phyloP scores from a whole-genome alignment of 1,140 invertebrate species.

The Temnothorax longispinosus region DNA sequence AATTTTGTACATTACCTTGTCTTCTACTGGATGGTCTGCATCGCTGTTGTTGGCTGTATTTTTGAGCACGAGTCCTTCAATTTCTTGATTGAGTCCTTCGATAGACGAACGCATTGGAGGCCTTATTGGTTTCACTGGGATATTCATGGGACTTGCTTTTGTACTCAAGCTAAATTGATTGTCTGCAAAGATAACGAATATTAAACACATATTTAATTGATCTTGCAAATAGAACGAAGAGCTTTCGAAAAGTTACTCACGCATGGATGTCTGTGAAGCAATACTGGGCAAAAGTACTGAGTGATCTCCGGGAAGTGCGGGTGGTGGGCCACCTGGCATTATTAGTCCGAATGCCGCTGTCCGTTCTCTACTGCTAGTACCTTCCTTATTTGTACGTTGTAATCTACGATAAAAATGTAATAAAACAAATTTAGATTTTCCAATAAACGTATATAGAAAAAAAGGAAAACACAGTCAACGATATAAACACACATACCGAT shows the following conservation, averaged over 20 bases:
- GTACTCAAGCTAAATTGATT: conserved; percentile 84
- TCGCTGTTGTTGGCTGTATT: conserved; percentile 81
- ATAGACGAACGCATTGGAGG: conserved; percentile 92
- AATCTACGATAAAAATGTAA: conserved; percentile 76
- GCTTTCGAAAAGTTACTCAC: conserved; percentile 69
- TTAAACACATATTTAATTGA: conserved; percentile 4
- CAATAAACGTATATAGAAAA: background rate
- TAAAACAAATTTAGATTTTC: background rate
- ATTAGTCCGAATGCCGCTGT: conserved; percentile 85
- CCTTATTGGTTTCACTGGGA: conserved; percentile 87
- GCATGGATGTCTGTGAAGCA: conserved; percentile 83
- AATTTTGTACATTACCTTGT: conserved; percentile 77
- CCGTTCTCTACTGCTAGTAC: conserved; percentile 84
- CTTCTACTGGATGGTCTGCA: conserved; percentile 82
- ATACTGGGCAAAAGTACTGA: conserved; percentile 84
- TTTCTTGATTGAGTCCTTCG: conserved; percentile 94
- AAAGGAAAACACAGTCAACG: background rate
- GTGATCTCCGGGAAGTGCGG: conserved; percentile 84
- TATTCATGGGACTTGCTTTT: conserved; percentile 87
- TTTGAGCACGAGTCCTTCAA: conserved; percentile 90
- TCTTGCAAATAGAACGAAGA: background rate
- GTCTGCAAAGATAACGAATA: conserved; percentile 73
- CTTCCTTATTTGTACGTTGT: conserved; percentile 85
- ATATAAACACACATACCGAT: conserved; percentile 77
- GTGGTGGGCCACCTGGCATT: conserved; percentile 83